Conservation (phyloP, 2,888 invertebrate species). For the Lucinisca nassula region DNA sequence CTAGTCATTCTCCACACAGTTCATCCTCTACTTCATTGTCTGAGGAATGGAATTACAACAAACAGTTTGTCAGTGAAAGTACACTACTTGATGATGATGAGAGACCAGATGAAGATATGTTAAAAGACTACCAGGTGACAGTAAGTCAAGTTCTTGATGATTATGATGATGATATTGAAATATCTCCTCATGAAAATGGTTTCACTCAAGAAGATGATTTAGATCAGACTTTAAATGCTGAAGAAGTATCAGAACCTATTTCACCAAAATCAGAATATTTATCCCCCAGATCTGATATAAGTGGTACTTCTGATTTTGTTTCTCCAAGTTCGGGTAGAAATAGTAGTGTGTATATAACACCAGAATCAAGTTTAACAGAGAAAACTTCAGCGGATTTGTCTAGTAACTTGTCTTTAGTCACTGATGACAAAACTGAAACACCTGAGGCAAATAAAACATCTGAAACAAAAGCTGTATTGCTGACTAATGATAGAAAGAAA, state of each 20-base stretch:
- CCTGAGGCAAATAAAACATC: neutral
- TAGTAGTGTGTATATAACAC: slow-evolving; percentile 80
- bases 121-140: slow-evolving; percentile 80
- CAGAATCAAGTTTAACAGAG: slow-evolving; percentile 74
- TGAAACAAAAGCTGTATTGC: slow-evolving; percentile 34
- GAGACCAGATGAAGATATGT: slow-evolving; percentile 79
- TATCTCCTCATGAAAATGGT: slow-evolving; percentile 36
- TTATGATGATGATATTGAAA: slow-evolving; percentile 70
- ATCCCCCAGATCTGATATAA: slow-evolving; percentile 58
- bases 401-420: neutral
- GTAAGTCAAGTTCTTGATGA: slow-evolving; percentile 77
- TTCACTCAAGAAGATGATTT: slow-evolving; percentile 57
- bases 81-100: slow-evolving; percentile 70
- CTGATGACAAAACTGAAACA: slow-evolving; percentile 41
- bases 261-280: slow-evolving; percentile 57
- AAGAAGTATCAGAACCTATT: slow-evolving; percentile 33
- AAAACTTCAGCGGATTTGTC: slow-evolving; percentile 37
- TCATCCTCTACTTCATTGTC: slow-evolving; percentile 79
- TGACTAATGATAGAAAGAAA: slow-evolving; percentile 48
- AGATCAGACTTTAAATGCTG: slow-evolving; percentile 73
- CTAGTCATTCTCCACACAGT: slow-evolving; percentile 77
- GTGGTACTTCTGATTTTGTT: slow-evolving; percentile 55
- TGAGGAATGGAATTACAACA: slow-evolving; percentile 73
- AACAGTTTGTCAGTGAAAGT: slow-evolving; percentile 51
- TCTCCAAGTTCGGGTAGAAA: slow-evolving; percentile 56